phyloP scores from a whole-genome alignment of 2,797 vertebrate genomes.

The Pampus argenteus region DNA sequence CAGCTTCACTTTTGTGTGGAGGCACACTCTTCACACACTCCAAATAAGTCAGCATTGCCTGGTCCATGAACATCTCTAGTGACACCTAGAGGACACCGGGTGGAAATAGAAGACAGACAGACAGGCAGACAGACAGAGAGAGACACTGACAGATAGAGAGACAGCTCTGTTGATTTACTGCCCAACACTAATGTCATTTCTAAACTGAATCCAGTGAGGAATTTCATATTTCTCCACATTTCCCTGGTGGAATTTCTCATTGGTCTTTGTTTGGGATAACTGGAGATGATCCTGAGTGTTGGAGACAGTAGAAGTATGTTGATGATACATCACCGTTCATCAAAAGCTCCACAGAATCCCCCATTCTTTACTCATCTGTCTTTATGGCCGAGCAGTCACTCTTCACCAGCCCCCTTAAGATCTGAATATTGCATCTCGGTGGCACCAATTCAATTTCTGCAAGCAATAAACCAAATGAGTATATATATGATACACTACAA shows the following conservation, averaged over 20 bases:
- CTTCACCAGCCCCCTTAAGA: conserved; percentile 71
- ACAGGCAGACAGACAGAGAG: conserved; percentile 16
- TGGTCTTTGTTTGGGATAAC: conserved; percentile 56
- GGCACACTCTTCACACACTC: conserved; percentile 42
- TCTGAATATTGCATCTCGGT: conserved; percentile 78
- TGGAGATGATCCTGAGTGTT: conserved; percentile 65
- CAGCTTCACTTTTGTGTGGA: conserved; percentile 48
- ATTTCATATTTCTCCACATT: conserved; percentile 67
- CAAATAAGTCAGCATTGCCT: conserved; percentile 40
- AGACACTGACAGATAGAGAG: conserved; percentile 26
- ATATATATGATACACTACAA: conserved; percentile 70
- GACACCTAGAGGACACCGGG: conserved; percentile 83
- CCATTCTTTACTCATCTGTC: conserved; percentile 68
- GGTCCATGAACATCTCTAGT: conserved; percentile 78
- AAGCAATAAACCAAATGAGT: conserved; percentile 78
- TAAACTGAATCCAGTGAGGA: conserved; percentile 48
- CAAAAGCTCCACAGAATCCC: conserved; percentile 64
- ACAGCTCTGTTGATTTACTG: conserved; percentile 43
- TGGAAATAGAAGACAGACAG: conserved; percentile 56
- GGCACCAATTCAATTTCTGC: conserved; percentile 78
- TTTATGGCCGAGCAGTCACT: conserved; percentile 51
- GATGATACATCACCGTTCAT: conserved; percentile 76
- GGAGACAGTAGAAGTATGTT: conserved; percentile 67
- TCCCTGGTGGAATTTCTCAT: conserved; percentile 66
- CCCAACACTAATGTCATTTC: conserved; percentile 57